Evolutionary conservation across 2,797 vertebrate species (phyloP).

Genomic region (Schizopygopsis pylzovi): DNA sequence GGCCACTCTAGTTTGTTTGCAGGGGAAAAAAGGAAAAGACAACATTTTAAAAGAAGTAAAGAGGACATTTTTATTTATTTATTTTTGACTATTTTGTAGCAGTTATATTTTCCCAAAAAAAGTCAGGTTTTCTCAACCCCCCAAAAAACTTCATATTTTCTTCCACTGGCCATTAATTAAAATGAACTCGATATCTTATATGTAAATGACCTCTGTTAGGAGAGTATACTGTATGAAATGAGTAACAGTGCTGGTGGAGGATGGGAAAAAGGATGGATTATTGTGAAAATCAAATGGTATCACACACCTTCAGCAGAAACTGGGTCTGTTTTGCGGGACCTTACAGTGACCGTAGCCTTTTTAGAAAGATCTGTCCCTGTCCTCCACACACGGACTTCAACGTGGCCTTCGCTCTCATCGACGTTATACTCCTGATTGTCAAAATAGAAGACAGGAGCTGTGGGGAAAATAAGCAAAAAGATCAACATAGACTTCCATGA

Average conservation of each 20-base stretch:
- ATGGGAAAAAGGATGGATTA: not conserved
- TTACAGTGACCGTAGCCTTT: constrained; percentile 84
- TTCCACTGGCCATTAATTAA: not conserved
- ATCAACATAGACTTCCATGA: not conserved
- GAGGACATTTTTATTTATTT: not conserved
- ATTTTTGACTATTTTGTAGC: not conserved
- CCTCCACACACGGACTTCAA: constrained; percentile 89
- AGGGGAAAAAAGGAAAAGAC: not conserved
- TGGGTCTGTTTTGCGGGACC: constrained; percentile 86
- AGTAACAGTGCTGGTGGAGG: not conserved
- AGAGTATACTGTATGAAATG: not conserved
- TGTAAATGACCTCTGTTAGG: not conserved
- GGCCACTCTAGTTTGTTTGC: not conserved
- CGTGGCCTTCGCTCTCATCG: constrained; percentile 86
- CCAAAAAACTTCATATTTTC: not conserved
- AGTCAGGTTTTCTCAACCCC: not conserved
- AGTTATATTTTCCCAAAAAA: not conserved
- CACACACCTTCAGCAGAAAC: constrained; percentile 87
- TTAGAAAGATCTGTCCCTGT: constrained; percentile 88
- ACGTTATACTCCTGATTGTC: constrained; percentile 81
- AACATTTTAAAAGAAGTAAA: not conserved
- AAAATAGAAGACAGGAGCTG: constrained; percentile 88
- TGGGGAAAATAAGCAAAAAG: not conserved
- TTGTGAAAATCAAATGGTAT: not conserved
- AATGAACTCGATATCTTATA: not conserved